A percentile compares a stretch with the other conserved stretches of the same genome.
These are phyloP conservation scores for Fulica atra DNA, from an alignment of 2,113 vertebrate genomes.

Conservation along the genomic window DNA sequence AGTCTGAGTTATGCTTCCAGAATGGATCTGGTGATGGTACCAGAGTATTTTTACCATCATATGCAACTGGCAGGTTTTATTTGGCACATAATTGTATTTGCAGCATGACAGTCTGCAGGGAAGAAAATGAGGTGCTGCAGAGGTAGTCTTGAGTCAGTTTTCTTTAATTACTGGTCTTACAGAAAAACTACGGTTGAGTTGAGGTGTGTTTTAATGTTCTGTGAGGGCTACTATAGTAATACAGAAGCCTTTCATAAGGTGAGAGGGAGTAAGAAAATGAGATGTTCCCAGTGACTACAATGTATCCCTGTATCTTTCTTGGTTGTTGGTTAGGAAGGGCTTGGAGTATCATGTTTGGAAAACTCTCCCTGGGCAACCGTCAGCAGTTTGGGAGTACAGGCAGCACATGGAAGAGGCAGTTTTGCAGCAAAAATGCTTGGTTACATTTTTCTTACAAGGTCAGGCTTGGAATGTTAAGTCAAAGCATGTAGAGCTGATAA, in stretches of 20 bases:
- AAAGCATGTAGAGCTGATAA: neutral
- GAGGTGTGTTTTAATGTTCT: neutral
- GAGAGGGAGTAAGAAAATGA: neutral
- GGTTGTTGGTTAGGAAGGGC: neutral
- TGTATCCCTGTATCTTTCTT: neutral
- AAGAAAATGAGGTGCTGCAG: neutral
- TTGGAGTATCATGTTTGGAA: neutral
- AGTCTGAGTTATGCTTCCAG: neutral
- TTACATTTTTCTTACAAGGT: neutral
- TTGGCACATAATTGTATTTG: neutral
- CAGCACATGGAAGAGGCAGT: neutral
- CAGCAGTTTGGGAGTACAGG: neutral
- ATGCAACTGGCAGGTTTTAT: neutral
- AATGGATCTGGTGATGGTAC: neutral
- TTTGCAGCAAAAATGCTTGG: neutral
- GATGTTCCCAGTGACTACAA: neutral
- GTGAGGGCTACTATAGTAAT: neutral
- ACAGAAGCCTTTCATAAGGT: neutral
- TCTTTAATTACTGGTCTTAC: neutral
- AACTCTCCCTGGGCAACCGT: neutral
- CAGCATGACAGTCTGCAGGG: neutral
- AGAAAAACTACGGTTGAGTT: neutral
- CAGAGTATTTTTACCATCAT: neutral
- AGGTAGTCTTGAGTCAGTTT: neutral
- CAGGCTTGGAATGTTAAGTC: neutral